Base-by-base conservation (phyloP, 2,113 vertebrate species). In the Hippotragus niger region DNA sequence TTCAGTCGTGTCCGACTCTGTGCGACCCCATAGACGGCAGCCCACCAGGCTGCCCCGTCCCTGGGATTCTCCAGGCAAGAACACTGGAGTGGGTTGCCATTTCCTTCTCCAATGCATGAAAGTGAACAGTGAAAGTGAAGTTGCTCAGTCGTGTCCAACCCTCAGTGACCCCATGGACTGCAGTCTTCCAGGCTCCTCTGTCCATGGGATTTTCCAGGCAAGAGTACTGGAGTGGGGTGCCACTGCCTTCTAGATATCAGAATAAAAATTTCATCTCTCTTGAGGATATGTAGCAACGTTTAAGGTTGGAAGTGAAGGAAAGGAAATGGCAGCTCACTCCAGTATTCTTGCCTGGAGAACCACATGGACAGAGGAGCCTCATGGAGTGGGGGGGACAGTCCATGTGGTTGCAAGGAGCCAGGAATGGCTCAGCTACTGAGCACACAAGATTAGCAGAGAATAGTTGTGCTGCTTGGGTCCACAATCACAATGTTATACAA, bases 311-410 rank as follows among this genome's bases (percentile, higher is more conserved):
- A 94, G 27, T 13, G 1, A 36, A 40, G 67, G 36, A 40, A 36
- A 40, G 67, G 36, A 40, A 74, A 74, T 0, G 1, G 21, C n/a
- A 74, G 6, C 67, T 12, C 36, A 74, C 19, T 74, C n/a, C 67
- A 74, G 19, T 25, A 23, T 74, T 74, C 67, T 74, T 23, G 5
- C 36, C 67, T 40, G 19, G 21, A 74, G n/a, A 40, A 40, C 13
- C 36, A 0, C 67, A 25, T 23, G 19, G 19, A 40, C 10, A 12
- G n/a, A 19, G 2, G 62, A n/a, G 33, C 8, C 33, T n/a, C 0
- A 6, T 1, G 14, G 29, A 3, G 0, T 16, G 0, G 3, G 16
- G n/a, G 10, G 5, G 2, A 13, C 36, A 40, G 67, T 23, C 19
- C 21, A 2, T 40, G 67, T 2, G 2, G 8, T 36, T 40, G 67